A percentile compares a stretch with the other conserved stretches of the same genome.
phyloP scores from a whole-genome alignment of 2,113 vertebrate genomes.

The Perccottus glenii region DNA sequence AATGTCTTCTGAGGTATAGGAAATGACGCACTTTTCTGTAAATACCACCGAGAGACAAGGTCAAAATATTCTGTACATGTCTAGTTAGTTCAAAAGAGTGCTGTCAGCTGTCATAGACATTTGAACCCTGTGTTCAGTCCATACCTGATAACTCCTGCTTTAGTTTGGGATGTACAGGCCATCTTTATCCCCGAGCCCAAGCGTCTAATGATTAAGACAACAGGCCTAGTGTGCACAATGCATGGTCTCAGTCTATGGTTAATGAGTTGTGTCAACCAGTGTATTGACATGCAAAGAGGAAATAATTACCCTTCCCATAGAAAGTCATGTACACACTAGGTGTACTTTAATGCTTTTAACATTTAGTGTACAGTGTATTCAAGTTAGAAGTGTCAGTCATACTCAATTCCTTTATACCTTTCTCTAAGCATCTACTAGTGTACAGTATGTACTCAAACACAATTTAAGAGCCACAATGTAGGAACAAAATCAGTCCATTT shows the following conservation, averaged over 20 bases:
- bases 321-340: slow-evolving; percentile 1
- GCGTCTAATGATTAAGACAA: slow-evolving; percentile 49
- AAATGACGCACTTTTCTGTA: too few species aligned
- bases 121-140: slow-evolving; percentile 13
- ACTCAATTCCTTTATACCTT: slow-evolving; percentile 15
- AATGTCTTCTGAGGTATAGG: too few species aligned
- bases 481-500: too few species aligned
- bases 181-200: slow-evolving; percentile 9
- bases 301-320: slow-evolving; percentile 12
- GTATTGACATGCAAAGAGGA: slow-evolving; percentile 11
- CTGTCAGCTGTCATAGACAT: slow-evolving; percentile 36
- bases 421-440: slow-evolving; percentile 1
- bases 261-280: slow-evolving; percentile 48
- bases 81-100: slow-evolving; percentile 16
- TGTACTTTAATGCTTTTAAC: slow-evolving; percentile 17
- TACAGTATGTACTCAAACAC: too few species aligned
- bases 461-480: too few species aligned
- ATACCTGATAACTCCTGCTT: slow-evolving; percentile 20
- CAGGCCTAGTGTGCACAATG: slow-evolving; percentile 36
- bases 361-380: slow-evolving; percentile 25
- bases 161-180: slow-evolving; percentile 1
- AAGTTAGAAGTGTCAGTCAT: slow-evolving; percentile 28
- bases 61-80: neutral
- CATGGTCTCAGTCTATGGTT: slow-evolving; percentile 43
- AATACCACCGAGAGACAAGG: too few species aligned